Base-by-base conservation (phyloP, 2,888 invertebrate genomes). In the Sceliomorpha sp. region DNA sequence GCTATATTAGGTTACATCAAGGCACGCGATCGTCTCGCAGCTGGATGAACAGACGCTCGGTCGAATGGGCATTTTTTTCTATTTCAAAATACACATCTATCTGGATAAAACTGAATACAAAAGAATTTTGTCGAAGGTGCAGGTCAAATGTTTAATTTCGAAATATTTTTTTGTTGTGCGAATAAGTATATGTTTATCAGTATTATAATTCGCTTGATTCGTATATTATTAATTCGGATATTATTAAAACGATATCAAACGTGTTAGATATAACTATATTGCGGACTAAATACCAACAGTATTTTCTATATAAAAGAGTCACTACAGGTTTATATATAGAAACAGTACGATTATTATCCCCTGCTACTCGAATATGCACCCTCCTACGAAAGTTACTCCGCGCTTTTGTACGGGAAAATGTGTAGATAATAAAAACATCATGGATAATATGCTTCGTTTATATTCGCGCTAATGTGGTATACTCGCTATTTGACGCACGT, bases 391-490 rank as follows among this genome's bases (percentile, higher is more conserved):
- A 70, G 58, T 62, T 62, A 26, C 56, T 66, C 58, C 62, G 58
- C 40, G 66, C 60, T 70, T 62, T 60, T 56, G 70, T 59, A 70
- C 58, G 53, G 55, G 64, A 70, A 64, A 56, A 60, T 66, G 60
- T 48, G 55, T 45, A 62, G 60, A 70, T 70, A 64, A 60, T 62
- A 60, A 64, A 66, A 70, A 66, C 50, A 48, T 70, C 50, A 48
- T 15, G 14, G 20, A 40, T 42, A 53, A 50, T 50, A 56, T 36
- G 39, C 47, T 37, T 8, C 58, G 24, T 12, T 51, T 55, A 47
- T 40, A 29, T 68, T 37, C 62, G 37, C 9, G 39, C 31, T 62
- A 62, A 62, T 58, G 37, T 45, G 44, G 37, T 51, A 34, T 51
- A 58, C 27, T 40, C 32, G 44, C 13, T 45, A 36, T 51, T 44